Base-by-base conservation (phyloP, 2,797 vertebrate species). In the Hoplostethus atlanticus region DNA sequence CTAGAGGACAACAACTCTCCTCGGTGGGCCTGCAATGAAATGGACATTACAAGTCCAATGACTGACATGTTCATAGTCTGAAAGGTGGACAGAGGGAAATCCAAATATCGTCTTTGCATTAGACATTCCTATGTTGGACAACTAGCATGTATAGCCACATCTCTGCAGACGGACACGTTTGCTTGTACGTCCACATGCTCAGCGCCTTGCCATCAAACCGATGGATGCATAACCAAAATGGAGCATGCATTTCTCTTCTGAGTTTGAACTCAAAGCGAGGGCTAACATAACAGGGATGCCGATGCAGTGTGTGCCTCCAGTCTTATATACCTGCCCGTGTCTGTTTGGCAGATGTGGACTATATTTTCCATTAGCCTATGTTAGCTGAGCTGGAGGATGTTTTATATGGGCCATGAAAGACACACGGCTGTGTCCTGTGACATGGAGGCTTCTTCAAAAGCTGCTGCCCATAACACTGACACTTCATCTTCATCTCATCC, bases 11-110 rank as follows among this genome's bases (percentile, higher is more conserved):
- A 50, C 31, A n/a, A 4, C 53, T 79, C 15, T 36, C 51, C 64
- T 0, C 61, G 56, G 71, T 62, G 77, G 52, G 13, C 62, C 77
- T 60, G 56, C 59, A 16, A 31, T 68, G 61, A 81, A 79, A 87
- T 73, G 56, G 86, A 75, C 66, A 51, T 44, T 3, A 7, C 38
- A 56, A 6, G 15, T 10, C 34, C 6, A 40, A 15, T 13, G 44
- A 56, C 25, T 21, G 53, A 59, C 50, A 11, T 28, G 54, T 53
- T 62, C 9, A 0, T 2, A 10, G 46, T n/a, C 25, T 52, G 17
- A 47, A 1, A 54, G 10, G 4, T 42, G 61, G 66, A 77, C 58
- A 55, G 3, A 10, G 0, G 16, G 4, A 46, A 28, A 44, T 60
- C 11, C 34, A 44, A n/a, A 48, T 34, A 12, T 34, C 21, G 36